phyloP scores from a whole-genome alignment of 2,113 vertebrate genomes.

The Shinisaurus crocodilurus region DNA sequence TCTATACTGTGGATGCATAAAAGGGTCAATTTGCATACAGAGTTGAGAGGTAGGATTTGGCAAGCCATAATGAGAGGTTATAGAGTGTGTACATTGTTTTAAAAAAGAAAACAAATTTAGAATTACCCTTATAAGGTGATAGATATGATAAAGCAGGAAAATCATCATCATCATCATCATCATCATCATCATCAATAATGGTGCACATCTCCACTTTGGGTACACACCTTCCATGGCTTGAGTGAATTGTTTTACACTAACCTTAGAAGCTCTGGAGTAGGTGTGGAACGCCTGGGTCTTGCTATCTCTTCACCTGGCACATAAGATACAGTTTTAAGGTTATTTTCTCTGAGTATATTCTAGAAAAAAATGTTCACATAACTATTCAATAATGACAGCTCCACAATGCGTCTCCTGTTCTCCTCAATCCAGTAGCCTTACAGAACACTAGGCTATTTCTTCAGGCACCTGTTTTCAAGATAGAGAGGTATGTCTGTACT shows the following conservation, averaged over 20 bases:
- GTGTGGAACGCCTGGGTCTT: constrained; percentile 89
- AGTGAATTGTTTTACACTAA: constrained; percentile 62
- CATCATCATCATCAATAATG: no score
- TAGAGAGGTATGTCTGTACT: background rate
- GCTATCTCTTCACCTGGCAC: constrained; percentile 92
- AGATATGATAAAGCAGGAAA: background rate
- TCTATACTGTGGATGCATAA: background rate
- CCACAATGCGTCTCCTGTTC: background rate
- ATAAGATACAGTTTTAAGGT: background rate
- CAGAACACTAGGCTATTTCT: background rate
- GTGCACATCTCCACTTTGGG: background rate
- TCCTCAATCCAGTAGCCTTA: background rate
- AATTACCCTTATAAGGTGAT: background rate
- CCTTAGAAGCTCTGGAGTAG: constrained; percentile 88
- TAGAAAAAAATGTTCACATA: background rate
- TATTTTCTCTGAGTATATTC: constrained; percentile 1
- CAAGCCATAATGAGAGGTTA: background rate
- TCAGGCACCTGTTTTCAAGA: background rate
- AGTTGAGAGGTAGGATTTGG: background rate
- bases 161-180: no score
- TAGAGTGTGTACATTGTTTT: background rate
- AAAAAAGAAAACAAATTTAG: background rate
- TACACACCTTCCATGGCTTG: background rate
- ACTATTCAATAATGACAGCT: background rate
- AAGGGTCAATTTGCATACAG: background rate